Base-by-base conservation (phyloP, 1,140 invertebrate species). In the Manduca sexta region DNA sequence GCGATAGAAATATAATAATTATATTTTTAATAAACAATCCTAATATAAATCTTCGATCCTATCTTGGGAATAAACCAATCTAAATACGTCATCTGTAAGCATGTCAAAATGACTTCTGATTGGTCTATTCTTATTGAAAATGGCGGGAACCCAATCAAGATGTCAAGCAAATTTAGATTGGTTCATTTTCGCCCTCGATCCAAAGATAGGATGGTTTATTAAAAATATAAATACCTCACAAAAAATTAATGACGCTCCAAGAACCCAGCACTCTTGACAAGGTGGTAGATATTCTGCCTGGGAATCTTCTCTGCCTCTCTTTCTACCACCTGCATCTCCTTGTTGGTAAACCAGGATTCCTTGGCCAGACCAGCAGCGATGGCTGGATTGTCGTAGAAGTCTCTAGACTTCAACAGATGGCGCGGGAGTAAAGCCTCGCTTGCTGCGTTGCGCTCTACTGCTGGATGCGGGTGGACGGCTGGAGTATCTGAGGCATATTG, bases 231-330 rank as follows among this genome's bases (percentile, higher is more conserved):
- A n/a, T n/a, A n/a, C n/a, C n/a, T n/a, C n/a, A n/a, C n/a, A n/a
- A n/a, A n/a, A n/a, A n/a, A 13, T 53, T 62, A 76, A 58, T 78
- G 66, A n/a, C 48, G 51, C 46, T 84, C 76, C 47, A 86, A 73
- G 57, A 91, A 89, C 34, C 92, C 92, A 30, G 92, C 92, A 56
- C 89, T 90, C 59, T 91, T 91, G 10, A 94, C 88, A 44, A 94
- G 89, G 52, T 91, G 89, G 55, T 89, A 93, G 45, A 95, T 93
- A 64, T 90, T 90, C 53, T 91, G 88, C 14, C 93, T 86, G 0
- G 93, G 90, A 56, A 95, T 94, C 72, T 93, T 91, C 51, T 94
- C 93, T 0, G 92, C 90, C 65, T 94, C 92, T 3, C 93, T 87
- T 64, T 94, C 87, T 21, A 90, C 87, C 2, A 94, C 92, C 40